Percentiles rank a stretch among this genome's conserved stretches.
These are phyloP conservation scores for Bombyx mori DNA, from an alignment of 1,140 invertebrate genomes.

Conservation along the genomic window ASM3026992v2 NC_085122.1:11626501-11627000, in stretches of 20 bases:
- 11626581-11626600: no score
- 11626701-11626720: no score
- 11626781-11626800: constrained; percentile 98
- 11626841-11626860: constrained; percentile 97
- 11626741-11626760: constrained; percentile 84
- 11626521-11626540: no score
- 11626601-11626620: no score
- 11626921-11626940: not conserved
- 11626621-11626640: no score
- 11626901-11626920: constrained; percentile 2
- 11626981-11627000: no score
- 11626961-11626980: not conserved
- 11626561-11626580: no score
- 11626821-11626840: constrained; percentile 93
- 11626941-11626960: not conserved
- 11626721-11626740: not conserved
- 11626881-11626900: constrained; percentile 76
- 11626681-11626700: no score
- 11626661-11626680: no score
- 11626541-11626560: no score
- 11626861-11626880: constrained; percentile 94
- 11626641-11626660: no score
- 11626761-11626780: constrained; percentile 99
- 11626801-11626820: constrained; percentile 91
- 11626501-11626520: no score